These are phyloP conservation scores for Idris sp. DNA, from an alignment of 1,140 invertebrate genomes.

Conservation along the genomic window DNA sequence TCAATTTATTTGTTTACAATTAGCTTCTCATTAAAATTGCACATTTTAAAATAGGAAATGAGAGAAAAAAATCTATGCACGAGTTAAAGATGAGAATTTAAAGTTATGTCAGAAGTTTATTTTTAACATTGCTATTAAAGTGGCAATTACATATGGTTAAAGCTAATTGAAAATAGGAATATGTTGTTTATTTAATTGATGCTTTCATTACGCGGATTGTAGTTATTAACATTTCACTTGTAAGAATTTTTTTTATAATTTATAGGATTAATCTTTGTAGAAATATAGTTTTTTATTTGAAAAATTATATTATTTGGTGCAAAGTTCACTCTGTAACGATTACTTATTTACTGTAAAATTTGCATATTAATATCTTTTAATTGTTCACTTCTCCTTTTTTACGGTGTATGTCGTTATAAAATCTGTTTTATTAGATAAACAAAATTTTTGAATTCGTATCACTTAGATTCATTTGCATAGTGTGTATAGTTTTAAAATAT, in stretches of 20 bases:
- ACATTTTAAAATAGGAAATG: conserved; percentile 8
- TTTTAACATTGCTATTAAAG: conserved; percentile 37
- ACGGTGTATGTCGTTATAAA: no score
- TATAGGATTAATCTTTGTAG: conserved; percentile 5
- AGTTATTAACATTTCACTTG: conserved; percentile 30
- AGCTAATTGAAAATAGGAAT: conserved; percentile 26
- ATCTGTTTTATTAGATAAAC: no score
- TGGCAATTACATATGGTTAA: conserved; percentile 9
- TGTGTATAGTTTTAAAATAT: no score
- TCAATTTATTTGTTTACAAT: conserved; percentile 50
- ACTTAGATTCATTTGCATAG: no score
- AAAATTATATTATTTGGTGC: no score
- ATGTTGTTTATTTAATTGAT: conserved; percentile 38
- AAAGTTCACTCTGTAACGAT: no score
- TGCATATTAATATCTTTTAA: no score
- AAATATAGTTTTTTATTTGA: no score
- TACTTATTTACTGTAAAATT: no score
- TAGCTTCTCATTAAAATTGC: conserved; percentile 15
- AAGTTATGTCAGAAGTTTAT: conserved; percentile 27
- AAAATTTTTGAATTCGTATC: no score
- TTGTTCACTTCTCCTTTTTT: no score
- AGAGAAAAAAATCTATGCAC: conserved; percentile 9
- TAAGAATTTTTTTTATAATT: no score
- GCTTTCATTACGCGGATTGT: conserved; percentile 28
- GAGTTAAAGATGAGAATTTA: conserved; percentile 3